A percentile compares a stretch with the other conserved stretches of the same genome.
These are phyloP conservation scores for Seira ritae DNA, from an alignment of 2,888 invertebrate genomes.

Conservation along the genomic window DNA sequence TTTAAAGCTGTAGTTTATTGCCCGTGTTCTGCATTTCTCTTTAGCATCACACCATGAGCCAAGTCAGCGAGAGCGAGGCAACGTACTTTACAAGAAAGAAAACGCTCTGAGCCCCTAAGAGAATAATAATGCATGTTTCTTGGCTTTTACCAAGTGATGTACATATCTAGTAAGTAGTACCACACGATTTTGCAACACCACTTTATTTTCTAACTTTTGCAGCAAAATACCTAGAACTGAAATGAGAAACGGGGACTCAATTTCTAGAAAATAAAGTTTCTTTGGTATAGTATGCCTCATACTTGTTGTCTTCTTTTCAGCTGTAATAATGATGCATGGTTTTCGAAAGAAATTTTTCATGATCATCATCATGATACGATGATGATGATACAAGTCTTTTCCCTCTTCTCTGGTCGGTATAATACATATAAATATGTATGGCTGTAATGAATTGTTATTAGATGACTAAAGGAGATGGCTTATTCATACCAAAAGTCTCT, in stretches of 20 bases:
- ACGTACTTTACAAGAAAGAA: not conserved
- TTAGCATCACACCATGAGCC: not conserved
- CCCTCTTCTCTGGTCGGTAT: not conserved
- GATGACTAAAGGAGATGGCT: too few species aligned
- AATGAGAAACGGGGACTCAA: not conserved
- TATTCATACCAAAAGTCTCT: not conserved
- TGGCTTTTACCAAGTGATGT: not conserved
- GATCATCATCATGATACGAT: not conserved
- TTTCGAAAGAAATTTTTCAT: not conserved
- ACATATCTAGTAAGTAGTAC: too few species aligned
- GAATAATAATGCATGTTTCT: not conserved
- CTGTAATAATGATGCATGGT: constrained; percentile 5
- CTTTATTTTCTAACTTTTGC: not conserved
- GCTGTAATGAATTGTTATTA: not conserved
- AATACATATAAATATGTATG: too few species aligned
- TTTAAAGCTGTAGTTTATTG: constrained; percentile 36
- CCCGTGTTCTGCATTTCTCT: constrained; percentile 19
- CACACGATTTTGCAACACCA: not conserved
- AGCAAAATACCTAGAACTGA: not conserved
- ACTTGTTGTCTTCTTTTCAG: not conserved
- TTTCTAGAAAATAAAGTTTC: constrained; percentile 4
- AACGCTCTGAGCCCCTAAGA: not conserved
- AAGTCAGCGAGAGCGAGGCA: not conserved
- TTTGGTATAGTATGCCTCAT: not conserved
- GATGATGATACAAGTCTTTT: not conserved